Evolutionary conservation across 2,888 invertebrate species (phyloP), one percentile per base, ranked within the genome.

Genomic region (Ptilodon capucinus): DNA sequence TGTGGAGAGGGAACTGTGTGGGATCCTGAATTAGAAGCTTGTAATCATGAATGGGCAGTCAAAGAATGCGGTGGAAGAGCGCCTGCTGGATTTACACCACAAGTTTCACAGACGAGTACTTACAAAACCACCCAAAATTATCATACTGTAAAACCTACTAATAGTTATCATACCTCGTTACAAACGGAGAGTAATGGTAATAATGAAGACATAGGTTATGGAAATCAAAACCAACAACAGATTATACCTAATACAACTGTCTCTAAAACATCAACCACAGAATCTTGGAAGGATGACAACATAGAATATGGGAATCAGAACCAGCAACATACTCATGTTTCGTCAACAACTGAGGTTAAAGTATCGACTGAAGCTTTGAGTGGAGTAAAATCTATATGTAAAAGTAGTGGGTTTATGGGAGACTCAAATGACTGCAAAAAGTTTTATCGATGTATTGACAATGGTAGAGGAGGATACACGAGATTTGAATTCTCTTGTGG

Each of bases 371-470:
- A n/a, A n/a, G n/a, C n/a, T n/a, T n/a, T n/a, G n/a, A n/a, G n/a
- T n/a, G n/a, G n/a, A n/a, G n/a, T n/a, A n/a, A n/a, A n/a, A n/a
- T n/a, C n/a, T n/a, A n/a, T n/a, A n/a, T n/a, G n/a, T n/a, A n/a
- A n/a, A n/a, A n/a, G n/a, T n/a, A n/a, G n/a, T 75, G 95, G 95
- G 30, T 95, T 94, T 68, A 92, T 93, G 67, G 92, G 93, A 69
- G 82, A 83, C 65, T 38, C 44, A 40, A 68, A 81, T 21, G 91
- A 95, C 64, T 95, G 95, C 64, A 91, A 86, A 42, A 94, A 93
- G 70, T 95, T 95, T 77, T 94, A 94, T 66, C 89, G 94, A 60
- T 95, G 95, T 74, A 93, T 95, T 5, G 81, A 86, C 47, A 88
- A 89, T 57, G 90, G 87, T 11, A 83, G 68, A 57, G 86, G 85